phyloP scores from a whole-genome alignment of 2,888 invertebrate genomes.

The Aromia moschata region DNA sequence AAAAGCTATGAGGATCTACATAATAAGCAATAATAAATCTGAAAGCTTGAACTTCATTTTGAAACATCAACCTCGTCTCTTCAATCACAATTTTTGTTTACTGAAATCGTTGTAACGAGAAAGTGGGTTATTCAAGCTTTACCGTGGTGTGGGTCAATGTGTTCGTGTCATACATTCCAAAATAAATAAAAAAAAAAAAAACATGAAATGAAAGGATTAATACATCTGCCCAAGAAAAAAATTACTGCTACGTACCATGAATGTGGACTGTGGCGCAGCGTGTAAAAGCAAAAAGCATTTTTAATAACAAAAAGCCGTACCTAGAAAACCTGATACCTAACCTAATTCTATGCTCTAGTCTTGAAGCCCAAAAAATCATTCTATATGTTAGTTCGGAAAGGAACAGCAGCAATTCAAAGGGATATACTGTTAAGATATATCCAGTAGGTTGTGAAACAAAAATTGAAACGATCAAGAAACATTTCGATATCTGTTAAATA shows the following conservation, averaged over 20 bases:
- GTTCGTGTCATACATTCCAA: slow-evolving; percentile 4
- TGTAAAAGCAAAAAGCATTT: slow-evolving; percentile 63
- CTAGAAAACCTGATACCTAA: slow-evolving; percentile 24
- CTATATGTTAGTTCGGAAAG: too few species aligned
- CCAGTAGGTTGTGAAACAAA: too few species aligned
- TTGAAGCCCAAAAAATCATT: slow-evolving; percentile 5
- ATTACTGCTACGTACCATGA: slow-evolving; percentile 63
- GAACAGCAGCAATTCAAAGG: too few species aligned
- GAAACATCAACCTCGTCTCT: too few species aligned
- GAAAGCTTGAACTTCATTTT: slow-evolving; percentile 3
- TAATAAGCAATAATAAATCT: slow-evolving; percentile 18
- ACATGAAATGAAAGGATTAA: neutral
- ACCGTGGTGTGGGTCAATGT: slow-evolving; percentile 4
- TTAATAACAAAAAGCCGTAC: slow-evolving; percentile 48
- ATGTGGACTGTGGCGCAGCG: slow-evolving; percentile 63
- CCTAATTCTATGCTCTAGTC: slow-evolving; percentile 21
- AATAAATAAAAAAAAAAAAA: slow-evolving; percentile 10
- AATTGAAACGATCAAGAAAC: too few species aligned
- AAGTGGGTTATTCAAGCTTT: slow-evolving; percentile 4
- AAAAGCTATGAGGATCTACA: slow-evolving; percentile 18
- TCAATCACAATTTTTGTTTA: neutral
- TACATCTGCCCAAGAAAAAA: slow-evolving; percentile 18
- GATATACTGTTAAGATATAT: too few species aligned
- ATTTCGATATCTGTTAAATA: too few species aligned
- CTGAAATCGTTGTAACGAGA: neutral